A percentile compares a stretch with the other conserved stretches of the same genome.
Evolutionary conservation across 1,140 invertebrate species (phyloP).

Genomic region (Drosophila navojoa): DNA sequence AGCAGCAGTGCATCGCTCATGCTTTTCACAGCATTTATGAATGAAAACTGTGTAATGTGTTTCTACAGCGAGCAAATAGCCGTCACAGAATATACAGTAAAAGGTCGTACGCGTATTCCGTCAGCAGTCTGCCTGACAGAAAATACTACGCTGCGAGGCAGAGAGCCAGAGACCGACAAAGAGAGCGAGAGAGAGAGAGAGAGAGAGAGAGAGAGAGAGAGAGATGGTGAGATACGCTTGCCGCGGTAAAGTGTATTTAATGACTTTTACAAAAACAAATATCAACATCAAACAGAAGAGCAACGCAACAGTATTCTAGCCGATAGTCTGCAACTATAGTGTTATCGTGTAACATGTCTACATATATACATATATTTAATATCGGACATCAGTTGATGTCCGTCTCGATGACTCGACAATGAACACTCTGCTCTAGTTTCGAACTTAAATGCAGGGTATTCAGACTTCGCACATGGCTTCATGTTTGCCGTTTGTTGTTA

Average conservation of each 20-base stretch:
- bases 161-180: no score
- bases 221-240: not conserved
- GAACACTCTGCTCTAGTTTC: not conserved
- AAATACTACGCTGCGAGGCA: not conserved
- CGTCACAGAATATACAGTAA: not conserved
- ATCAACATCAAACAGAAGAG: slow-evolving; percentile 31
- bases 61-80: not conserved
- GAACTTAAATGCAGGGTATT: not conserved
- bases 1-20: slow-evolving; percentile 16
- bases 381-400: no score
- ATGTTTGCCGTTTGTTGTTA: slow-evolving; percentile 34
- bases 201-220: not conserved
- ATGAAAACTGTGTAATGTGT: slow-evolving; percentile 46
- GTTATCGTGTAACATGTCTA: no score
- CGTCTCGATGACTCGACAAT: no score
- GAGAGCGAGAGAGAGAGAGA: not conserved
- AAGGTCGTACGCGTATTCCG: no score
- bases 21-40: slow-evolving; percentile 63
- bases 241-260: slow-evolving; percentile 56
- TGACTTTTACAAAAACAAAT: slow-evolving; percentile 57
- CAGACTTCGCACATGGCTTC: slow-evolving; percentile 54
- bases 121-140: no score
- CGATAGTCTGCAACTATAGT: no score
- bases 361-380: no score
- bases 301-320: not conserved